Conservation (phyloP, 2,888 invertebrate genomes). For the Cheilosia pagana region DNA sequence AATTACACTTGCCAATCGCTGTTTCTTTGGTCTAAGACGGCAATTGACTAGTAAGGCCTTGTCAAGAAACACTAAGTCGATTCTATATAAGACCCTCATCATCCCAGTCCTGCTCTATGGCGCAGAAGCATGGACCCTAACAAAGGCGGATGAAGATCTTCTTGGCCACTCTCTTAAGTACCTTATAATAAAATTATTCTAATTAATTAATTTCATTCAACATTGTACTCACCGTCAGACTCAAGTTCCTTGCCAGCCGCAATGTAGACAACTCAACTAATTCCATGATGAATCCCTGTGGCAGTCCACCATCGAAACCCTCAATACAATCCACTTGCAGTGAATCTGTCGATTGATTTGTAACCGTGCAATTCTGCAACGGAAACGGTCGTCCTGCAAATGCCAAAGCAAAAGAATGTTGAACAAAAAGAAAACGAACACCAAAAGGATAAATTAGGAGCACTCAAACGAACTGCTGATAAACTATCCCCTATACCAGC, state of each 20-base stretch:
- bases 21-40: too few relatives aligned
- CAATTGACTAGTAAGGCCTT: too few relatives aligned
- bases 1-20: too few relatives aligned
- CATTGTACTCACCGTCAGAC: conserved; percentile 80
- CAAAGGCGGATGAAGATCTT: too few relatives aligned
- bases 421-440: conserved; percentile 1
- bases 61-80: too few relatives aligned
- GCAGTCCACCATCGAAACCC: conserved; percentile 94
- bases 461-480: conserved; percentile 5
- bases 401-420: conserved; percentile 24
- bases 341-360: conserved; percentile 93
- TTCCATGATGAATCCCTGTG: conserved; percentile 93
- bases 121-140: too few relatives aligned
- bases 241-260: conserved; percentile 83
- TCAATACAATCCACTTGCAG: conserved; percentile 93
- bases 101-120: too few relatives aligned
- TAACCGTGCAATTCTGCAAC: conserved; percentile 93
- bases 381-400: conserved; percentile 93
- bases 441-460: not conserved
- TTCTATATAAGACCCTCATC: too few relatives aligned
- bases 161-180: too few relatives aligned
- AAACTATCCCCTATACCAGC: not conserved
- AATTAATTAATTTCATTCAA: too few relatives aligned
- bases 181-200: too few relatives aligned
- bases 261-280: conserved; percentile 89